Base-by-base conservation (phyloP, 2,113 vertebrate genomes). In the western clawed frog (Xenopus tropicalis) region DNA sequence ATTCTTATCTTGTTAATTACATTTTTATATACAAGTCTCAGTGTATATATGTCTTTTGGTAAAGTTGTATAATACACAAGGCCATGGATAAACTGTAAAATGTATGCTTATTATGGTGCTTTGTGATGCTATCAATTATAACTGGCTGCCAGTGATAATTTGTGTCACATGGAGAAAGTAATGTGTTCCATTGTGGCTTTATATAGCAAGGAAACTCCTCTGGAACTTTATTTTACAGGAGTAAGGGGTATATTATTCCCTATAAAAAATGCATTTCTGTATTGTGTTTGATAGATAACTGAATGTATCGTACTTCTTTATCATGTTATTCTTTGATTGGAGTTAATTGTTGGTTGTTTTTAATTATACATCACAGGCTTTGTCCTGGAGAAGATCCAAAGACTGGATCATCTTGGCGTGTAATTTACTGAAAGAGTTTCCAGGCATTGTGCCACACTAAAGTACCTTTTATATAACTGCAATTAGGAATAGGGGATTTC, bases 331-430 rank as follows among this genome's bases (percentile, higher is more conserved):
- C 86, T 66, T 90, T 86, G 84, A 88, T 82, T 78, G 67, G 77
- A 87, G 75, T 86, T 90, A 92, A 90, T 91, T 92, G 88, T 88
- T 88, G 84, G 82, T 88, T 91, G 77, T 80, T 85, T 90, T 90
- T 90, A 90, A 91, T 91, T 90, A 86, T 88, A 85, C 80, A 87
- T 88, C 80, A 83, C 78, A 82, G 75, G 82, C 81, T 89, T 88
- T 90, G 82, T 88, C 85, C 87, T 90, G 88, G 90, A 90, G 70
- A 82, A 69, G 78, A 71, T 88, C 86, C 88, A 90, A 88, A 82
- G 72, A 80, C 80, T 89, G 88, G 83, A 88, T 90, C 87, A 86
- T 86, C 80, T 76, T 81, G 63, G 77, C 83, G 78, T 84, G 83
- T 85, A 89, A 88, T 90, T 91, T 87, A 82, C 79, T 81, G 83